Evolutionary conservation across 2,888 invertebrate genomes (phyloP), one percentile per base, ranked within the genome.

Genomic region (Dolichopus griseipennis): DNA sequence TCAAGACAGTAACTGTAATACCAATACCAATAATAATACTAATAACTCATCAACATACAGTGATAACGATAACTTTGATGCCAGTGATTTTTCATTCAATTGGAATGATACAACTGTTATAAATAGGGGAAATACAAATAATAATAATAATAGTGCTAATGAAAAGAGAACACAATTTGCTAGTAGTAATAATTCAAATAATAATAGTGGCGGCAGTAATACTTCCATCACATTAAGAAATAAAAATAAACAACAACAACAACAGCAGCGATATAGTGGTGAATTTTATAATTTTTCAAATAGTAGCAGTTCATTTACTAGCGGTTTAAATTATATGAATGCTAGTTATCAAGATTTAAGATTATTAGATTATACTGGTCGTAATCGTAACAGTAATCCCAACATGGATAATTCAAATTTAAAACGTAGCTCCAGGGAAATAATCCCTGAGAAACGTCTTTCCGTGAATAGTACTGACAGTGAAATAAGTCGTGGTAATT

Each of bases 261-360:
- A 73, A 75, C 67, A 43, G 12, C n/a, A n/a, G n/a, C 52, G 52
- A 52, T 18, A 52, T 18, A 52, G 52, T 52, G 52, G 52, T n/a
- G 64, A 64, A 64, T 64, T 37, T 37, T 20, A 3, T n/a, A 10
- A 64, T 33, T 64, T 64, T 37, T n/a, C 20, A 4, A 7, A 20
- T 20, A 64, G 18, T 37, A 20, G 20, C 2, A 37, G 34, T n/a
- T 37, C 20, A 37, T 37, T 37, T 33, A 34, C 34, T n/a, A 37
- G 64, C 64, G 71, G 71, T 67, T 63, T 69, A 65, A 78, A 76
- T 43, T 77, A 84, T 83, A 75, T 80, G 68, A 86, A 86, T 75
- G 85, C 86, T 75, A 87, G 86, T 78, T 86, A 86, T 81, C 85
- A 85, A 67, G 85, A 87, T 81, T 81, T 87, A 72, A 86, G 86